Percentiles rank a stretch among this genome's conserved stretches.
Conservation (phyloP, 2,888 invertebrate species). For the Cantharis lateralis region DNA sequence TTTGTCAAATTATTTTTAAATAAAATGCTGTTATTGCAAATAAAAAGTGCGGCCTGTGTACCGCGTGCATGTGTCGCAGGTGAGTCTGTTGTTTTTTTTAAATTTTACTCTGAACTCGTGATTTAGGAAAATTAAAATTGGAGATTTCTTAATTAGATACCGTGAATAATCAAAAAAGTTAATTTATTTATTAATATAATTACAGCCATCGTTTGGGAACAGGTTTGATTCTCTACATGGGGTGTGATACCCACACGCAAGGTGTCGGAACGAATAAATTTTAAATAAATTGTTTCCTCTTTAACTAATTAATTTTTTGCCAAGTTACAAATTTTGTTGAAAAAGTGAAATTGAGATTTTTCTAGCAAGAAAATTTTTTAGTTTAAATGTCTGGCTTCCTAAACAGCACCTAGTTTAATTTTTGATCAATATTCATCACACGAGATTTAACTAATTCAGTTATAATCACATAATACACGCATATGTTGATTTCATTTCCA, state of each 20-base stretch:
- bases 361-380: neutral
- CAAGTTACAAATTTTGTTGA: neutral
- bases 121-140: neutral
- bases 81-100: neutral
- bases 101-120: neutral
- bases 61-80: no score
- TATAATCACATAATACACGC: constrained; percentile 8
- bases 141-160: neutral
- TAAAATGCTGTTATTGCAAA: no score
- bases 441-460: neutral
- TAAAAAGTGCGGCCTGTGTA: no score
- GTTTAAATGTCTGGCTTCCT: neutral
- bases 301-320: neutral
- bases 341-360: neutral
- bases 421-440: neutral
- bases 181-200: neutral
- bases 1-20: no score
- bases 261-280: neutral
- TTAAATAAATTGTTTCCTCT: neutral
- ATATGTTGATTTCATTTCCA: constrained; percentile 1
- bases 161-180: neutral
- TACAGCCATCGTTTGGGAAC: neutral
- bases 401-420: neutral
- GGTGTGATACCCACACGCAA: neutral
- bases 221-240: neutral